Evolutionary conservation across 2,113 vertebrate genomes (phyloP).

Genomic region (Muntiacus reevesi): DNA sequence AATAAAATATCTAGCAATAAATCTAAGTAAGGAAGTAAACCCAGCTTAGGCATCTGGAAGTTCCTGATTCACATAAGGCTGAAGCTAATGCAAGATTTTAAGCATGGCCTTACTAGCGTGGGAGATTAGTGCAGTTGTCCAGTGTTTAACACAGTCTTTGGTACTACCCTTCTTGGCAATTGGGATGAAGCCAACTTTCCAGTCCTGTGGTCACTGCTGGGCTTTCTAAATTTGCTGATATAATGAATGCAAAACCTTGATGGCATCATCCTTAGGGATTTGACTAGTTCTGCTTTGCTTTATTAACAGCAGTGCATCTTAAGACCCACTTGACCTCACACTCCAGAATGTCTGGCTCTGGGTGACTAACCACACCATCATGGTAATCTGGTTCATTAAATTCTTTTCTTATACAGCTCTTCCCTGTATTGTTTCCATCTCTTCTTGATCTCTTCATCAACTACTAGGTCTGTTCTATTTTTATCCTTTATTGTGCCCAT

Average conservation of each 20-base stretch:
- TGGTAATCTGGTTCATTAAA: too few species aligned
- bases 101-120: background rate
- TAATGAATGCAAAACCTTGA: background rate
- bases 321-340: background rate
- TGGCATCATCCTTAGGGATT: background rate
- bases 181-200: background rate
- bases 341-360: too few species aligned
- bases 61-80: background rate
- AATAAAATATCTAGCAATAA: background rate
- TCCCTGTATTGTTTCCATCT: too few species aligned
- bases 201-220: background rate
- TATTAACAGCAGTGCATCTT: background rate
- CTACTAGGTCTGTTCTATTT: background rate
- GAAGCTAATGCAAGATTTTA: background rate
- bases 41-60: background rate
- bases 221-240: background rate
- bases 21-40: background rate
- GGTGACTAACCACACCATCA: too few species aligned
- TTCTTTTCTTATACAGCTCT: too few species aligned
- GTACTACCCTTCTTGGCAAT: background rate
- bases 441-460: too few species aligned
- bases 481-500: background rate
- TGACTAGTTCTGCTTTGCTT: background rate
- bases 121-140: background rate
- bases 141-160: background rate